These are phyloP conservation scores for Phenganax stokvisi DNA, from an alignment of 92 coral and sea anemone species.

Conservation along the genomic window DNA sequence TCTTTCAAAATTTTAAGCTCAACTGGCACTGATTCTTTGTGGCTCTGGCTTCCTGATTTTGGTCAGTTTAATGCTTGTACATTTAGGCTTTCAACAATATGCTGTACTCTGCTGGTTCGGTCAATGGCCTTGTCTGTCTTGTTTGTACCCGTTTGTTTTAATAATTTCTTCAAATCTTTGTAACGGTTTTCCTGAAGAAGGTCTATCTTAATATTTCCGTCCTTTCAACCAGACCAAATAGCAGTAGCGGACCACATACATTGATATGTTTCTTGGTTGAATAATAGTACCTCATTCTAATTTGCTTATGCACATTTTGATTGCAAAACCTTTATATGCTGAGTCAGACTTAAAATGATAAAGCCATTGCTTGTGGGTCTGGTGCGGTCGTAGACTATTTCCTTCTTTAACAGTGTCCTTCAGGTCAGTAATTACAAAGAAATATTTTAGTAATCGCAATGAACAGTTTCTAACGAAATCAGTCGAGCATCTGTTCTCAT, in stretches of 20 bases:
- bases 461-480: slow-evolving; percentile 45
- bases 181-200: slow-evolving; percentile 53
- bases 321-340: slow-evolving; percentile 49
- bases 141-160: slow-evolving; percentile 60
- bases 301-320: slow-evolving; percentile 50
- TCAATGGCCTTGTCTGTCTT: slow-evolving; percentile 61
- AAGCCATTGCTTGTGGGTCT: slow-evolving; percentile 48
- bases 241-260: slow-evolving; percentile 59
- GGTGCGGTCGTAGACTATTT: slow-evolving; percentile 48
- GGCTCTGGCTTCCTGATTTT: slow-evolving; percentile 46
- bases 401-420: slow-evolving; percentile 54
- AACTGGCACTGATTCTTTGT: slow-evolving; percentile 48
- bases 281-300: slow-evolving; percentile 40
- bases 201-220: slow-evolving; percentile 57
- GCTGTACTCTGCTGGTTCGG: slow-evolving; percentile 43
- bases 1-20: slow-evolving; percentile 44
- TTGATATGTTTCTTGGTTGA: slow-evolving; percentile 55
- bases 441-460: slow-evolving; percentile 34
- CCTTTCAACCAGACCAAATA: slow-evolving; percentile 56
- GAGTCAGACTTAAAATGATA: slow-evolving; percentile 50
- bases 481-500: background rate
- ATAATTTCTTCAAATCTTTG: slow-evolving; percentile 47
- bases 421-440: slow-evolving; percentile 24
- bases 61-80: slow-evolving; percentile 28
- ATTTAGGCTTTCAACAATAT: slow-evolving; percentile 27